A percentile compares a stretch with the other conserved stretches of the same genome.
Evolutionary conservation across 2,113 vertebrate species (phyloP).

Genomic region (Turnix velox): DNA sequence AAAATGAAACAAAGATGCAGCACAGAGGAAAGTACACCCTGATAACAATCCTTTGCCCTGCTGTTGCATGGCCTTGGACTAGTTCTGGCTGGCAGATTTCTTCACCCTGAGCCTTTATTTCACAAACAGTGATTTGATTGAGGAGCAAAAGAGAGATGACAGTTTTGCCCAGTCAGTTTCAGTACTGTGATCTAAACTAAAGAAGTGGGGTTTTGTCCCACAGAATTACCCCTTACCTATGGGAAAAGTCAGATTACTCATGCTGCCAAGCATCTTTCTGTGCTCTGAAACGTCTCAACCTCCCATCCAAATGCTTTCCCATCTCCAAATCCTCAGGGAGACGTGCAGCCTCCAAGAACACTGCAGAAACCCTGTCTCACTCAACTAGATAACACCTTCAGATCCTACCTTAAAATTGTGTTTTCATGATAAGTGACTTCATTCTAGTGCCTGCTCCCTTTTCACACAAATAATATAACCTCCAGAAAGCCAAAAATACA

Average conservation of each 20-base stretch:
- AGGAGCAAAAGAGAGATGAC: not conserved
- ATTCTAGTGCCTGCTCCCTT: not conserved
- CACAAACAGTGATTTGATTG: not conserved
- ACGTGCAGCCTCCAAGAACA: not conserved
- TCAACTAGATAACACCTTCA: not conserved
- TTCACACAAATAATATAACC: not conserved
- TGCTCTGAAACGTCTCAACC: not conserved
- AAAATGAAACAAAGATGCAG: not conserved
- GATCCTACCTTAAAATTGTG: not conserved
- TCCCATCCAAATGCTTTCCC: not conserved
- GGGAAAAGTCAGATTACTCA: not conserved
- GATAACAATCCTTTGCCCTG: not conserved
- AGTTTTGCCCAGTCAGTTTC: not conserved
- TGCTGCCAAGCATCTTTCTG: accelerated
- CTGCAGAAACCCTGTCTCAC: not conserved
- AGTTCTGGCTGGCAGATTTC: not conserved
- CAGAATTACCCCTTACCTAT: not conserved
- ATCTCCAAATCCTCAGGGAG: not conserved
- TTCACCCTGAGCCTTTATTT: not conserved
- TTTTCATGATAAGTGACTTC: not conserved
- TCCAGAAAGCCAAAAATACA: not conserved
- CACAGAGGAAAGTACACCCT: not conserved
- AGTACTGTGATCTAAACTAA: not conserved
- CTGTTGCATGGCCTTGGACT: not conserved
- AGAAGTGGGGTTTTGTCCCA: not conserved